phyloP scores from a whole-genome alignment of 92 coral and sea anemone genomes.

The Porites rus region DNA sequence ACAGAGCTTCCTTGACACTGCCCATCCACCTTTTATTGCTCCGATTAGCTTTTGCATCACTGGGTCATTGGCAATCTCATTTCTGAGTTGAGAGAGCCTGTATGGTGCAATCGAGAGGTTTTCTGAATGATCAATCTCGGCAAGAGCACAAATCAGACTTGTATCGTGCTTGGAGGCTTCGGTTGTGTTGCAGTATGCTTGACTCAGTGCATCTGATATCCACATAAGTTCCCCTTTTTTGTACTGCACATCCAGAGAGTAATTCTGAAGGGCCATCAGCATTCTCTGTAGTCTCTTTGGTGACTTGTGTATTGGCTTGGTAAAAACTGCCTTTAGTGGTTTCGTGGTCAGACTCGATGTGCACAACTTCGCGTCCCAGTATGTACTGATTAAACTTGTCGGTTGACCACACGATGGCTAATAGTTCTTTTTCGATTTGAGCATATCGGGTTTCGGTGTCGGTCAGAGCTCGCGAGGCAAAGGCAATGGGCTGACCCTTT shows the following conservation, averaged over 20 bases:
- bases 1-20: conserved; percentile 11
- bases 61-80: conserved; percentile 33
- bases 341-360: conserved; percentile 41
- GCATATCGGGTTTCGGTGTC: conserved; percentile 33
- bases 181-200: conserved; percentile 46
- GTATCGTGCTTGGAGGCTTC: conserved; percentile 43
- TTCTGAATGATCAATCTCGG: conserved; percentile 33
- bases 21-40: conserved; percentile 28
- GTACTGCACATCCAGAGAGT: conserved; percentile 45
- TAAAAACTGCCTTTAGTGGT: conserved; percentile 49
- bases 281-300: conserved; percentile 56
- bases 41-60: conserved; percentile 41
- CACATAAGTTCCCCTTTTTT: conserved; percentile 55
- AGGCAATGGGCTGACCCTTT: conserved; percentile 43
- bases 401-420: conserved; percentile 46
- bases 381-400: conserved; percentile 55
- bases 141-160: conserved; percentile 36
- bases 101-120: conserved; percentile 20
- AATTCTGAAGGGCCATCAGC: conserved; percentile 41
- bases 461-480: conserved; percentile 39
- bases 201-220: conserved; percentile 50
- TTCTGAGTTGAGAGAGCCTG: conserved; percentile 20
- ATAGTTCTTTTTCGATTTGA: conserved; percentile 44
- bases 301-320: conserved; percentile 36
- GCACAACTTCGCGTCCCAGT: conserved; percentile 26